phyloP scores from a whole-genome alignment of 2,888 invertebrate genomes.

The Leucophenga maculata region DNA sequence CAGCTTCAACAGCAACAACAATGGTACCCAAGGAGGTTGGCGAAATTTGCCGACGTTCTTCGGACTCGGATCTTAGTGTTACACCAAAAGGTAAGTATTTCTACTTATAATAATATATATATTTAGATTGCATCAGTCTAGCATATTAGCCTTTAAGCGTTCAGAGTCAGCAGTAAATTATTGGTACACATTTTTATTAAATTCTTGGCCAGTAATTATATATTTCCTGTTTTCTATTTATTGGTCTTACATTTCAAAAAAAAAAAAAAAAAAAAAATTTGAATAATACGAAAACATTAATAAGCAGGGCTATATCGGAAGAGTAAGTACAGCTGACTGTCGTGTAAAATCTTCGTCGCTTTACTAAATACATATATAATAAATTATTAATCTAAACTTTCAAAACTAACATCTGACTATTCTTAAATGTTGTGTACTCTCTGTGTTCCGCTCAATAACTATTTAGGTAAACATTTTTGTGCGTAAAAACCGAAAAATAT shows the following conservation, averaged over 20 bases:
- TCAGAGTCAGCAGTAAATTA: too few relatives aligned
- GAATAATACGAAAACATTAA: not conserved
- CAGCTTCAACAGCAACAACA: constrained; percentile 73
- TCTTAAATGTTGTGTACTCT: too few relatives aligned
- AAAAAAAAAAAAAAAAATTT: not conserved
- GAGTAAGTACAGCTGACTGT: constrained; percentile 59
- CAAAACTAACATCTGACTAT: too few relatives aligned
- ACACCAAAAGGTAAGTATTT: constrained; percentile 88
- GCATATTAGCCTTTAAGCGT: too few relatives aligned
- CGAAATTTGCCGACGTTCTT: constrained; percentile 84
- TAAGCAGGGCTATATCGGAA: constrained; percentile 63
- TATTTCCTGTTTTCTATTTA: constrained; percentile 60
- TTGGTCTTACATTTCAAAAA: constrained; percentile 33
- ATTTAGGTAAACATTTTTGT: too few relatives aligned
- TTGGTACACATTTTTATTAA: too few relatives aligned
- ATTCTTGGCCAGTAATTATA: constrained; percentile 40
- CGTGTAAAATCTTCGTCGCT: too few relatives aligned
- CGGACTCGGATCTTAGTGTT: constrained; percentile 93
- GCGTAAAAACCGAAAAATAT: too few relatives aligned
- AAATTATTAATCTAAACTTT: too few relatives aligned
- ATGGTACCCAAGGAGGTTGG: constrained; percentile 68
- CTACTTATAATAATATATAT: not conserved
- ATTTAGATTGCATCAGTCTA: too few relatives aligned
- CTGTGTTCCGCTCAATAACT: too few relatives aligned
- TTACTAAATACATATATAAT: too few relatives aligned